phyloP scores from a whole-genome alignment of 2,888 invertebrate species.

The Agrenia bidenticulata region DNA sequence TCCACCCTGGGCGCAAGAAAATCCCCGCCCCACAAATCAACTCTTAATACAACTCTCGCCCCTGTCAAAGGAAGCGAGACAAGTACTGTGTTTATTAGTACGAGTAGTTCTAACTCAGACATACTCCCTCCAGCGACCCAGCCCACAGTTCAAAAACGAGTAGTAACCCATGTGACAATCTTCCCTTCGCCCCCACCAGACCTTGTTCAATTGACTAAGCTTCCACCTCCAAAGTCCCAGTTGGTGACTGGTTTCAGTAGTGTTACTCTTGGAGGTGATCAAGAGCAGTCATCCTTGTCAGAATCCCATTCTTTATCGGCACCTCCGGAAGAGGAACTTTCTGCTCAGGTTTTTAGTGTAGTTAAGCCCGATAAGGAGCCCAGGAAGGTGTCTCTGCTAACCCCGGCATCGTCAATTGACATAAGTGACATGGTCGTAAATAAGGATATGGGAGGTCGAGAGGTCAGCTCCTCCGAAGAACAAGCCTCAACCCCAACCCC shows the following conservation, averaged over 20 bases:
- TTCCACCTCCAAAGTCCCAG: not conserved
- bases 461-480: constrained; percentile 29
- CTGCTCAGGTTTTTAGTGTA: constrained; percentile 2
- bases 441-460: not conserved
- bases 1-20: constrained; percentile 17
- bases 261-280: not conserved
- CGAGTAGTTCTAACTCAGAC: constrained; percentile 33
- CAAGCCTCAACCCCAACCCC: constrained; percentile 28
- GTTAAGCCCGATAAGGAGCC: not conserved
- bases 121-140: constrained; percentile 32
- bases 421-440: not conserved
- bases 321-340: not conserved
- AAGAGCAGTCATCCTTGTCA: too few relatives aligned
- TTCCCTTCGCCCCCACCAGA: constrained; percentile 52
- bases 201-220: constrained; percentile 38
- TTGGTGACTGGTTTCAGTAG: not conserved
- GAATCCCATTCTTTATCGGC: not conserved
- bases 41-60: constrained; percentile 28
- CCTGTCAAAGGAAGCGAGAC: constrained; percentile 12
- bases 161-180: constrained; percentile 53
- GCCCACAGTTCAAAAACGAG: constrained; percentile 51
- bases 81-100: constrained; percentile 45
- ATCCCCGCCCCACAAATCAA: constrained; percentile 32
- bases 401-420: constrained; percentile 10
- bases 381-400: not conserved